Conservation (phyloP, 2,888 invertebrate species). For the Lamellibrachia satsuma region DNA sequence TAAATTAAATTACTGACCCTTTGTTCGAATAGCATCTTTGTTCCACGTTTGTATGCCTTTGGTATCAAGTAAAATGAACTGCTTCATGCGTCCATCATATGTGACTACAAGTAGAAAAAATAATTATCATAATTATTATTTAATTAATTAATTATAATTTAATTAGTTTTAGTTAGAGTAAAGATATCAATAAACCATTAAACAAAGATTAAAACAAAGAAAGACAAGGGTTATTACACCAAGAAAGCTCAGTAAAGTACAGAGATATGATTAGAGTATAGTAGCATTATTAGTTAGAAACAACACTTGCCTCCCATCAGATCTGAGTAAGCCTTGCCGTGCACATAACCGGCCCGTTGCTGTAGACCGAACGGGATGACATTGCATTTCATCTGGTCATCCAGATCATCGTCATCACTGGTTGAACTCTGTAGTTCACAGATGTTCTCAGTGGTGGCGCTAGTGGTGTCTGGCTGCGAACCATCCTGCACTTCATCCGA, state of each 20-base stretch:
- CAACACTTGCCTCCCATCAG: conserved; percentile 59
- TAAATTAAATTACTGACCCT: conserved; percentile 44
- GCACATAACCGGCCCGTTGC: conserved; percentile 55
- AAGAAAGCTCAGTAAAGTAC: background rate
- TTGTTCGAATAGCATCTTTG: conserved; percentile 43
- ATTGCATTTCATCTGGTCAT: conserved; percentile 52
- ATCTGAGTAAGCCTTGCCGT: conserved; percentile 54
- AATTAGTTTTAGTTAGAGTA: no score
- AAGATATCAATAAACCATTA: background rate
- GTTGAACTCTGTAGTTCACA: conserved; percentile 13
- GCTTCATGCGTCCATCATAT: conserved; percentile 52
- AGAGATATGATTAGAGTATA: background rate
- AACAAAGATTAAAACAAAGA: background rate
- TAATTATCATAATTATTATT: no score
- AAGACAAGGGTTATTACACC: no score
- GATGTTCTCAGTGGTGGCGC: background rate
- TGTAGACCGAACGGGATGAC: conserved; percentile 56
- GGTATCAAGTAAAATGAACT: conserved; percentile 62
- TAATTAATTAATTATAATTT: no score
- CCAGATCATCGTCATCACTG: conserved; percentile 33
- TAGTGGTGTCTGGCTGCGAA: background rate
- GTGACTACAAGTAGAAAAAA: conserved; percentile 30
- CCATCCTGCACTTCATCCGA: background rate
- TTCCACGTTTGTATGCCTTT: conserved; percentile 63
- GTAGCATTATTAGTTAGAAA: background rate